Evolutionary conservation across 2,797 vertebrate species (phyloP).

Genomic region (Podargus strigoides): DNA sequence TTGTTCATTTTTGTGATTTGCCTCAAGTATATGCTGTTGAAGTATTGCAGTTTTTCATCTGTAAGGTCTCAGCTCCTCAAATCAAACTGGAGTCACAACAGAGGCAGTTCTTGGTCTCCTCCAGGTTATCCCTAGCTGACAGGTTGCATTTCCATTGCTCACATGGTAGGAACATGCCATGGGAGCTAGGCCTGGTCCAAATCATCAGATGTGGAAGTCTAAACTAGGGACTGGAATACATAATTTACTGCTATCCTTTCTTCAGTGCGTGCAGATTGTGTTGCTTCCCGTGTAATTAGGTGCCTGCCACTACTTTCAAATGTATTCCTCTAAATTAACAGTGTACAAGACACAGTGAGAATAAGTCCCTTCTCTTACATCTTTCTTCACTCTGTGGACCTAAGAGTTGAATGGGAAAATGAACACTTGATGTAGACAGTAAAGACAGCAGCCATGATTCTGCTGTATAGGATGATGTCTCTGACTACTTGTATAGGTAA

Average conservation of each 20-base stretch:
- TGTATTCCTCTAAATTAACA: background rate
- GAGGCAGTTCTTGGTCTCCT: background rate
- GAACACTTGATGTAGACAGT: background rate
- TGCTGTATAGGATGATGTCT: background rate
- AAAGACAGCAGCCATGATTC: background rate
- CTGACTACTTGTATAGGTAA: background rate
- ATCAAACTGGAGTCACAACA: background rate
- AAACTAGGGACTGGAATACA: background rate
- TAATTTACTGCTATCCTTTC: background rate
- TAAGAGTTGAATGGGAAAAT: background rate
- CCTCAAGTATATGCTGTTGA: fast-evolving
- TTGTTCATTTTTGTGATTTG: background rate
- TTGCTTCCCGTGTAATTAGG: background rate
- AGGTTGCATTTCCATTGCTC: background rate
- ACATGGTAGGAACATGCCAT: background rate
- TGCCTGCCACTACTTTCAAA: background rate
- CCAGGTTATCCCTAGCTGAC: background rate
- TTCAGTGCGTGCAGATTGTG: background rate
- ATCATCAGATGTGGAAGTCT: background rate
- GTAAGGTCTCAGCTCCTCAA: background rate
- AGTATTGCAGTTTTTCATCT: background rate
- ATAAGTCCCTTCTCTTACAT: background rate
- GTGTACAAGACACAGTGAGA: background rate
- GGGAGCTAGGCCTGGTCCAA: background rate
- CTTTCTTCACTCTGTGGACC: background rate